A percentile compares a stretch with the other conserved stretches of the same genome.
Evolutionary conservation across 1,140 invertebrate genomes (phyloP).

Genomic region (Reticulitermes speratus): DNA sequence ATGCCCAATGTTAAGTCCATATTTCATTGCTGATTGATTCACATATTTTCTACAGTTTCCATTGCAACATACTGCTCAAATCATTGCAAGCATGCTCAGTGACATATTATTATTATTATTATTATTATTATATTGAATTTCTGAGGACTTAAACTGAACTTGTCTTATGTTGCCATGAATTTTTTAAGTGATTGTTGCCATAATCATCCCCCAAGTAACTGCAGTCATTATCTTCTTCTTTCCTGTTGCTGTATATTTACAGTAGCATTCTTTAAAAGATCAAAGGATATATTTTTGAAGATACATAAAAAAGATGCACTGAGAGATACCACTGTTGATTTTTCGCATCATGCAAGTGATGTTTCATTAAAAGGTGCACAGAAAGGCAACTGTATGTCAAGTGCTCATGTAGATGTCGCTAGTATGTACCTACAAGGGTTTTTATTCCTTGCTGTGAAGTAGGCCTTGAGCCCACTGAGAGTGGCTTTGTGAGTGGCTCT

Average conservation of each 20-base stretch:
- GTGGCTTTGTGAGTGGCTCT: not conserved
- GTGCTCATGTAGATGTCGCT: conserved; percentile 4
- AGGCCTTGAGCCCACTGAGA: not conserved
- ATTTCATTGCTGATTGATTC: conserved; percentile 2
- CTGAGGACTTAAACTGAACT: not conserved
- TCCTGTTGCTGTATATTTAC: conserved; percentile 21
- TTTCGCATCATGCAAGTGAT: not conserved
- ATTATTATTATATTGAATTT: not conserved
- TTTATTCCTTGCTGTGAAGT: conserved; percentile 11
- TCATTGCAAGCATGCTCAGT: conserved; percentile 12
- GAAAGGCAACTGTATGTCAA: not conserved
- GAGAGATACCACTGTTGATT: conserved; percentile 6
- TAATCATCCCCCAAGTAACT: not conserved
- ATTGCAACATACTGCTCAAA: conserved; percentile 1
- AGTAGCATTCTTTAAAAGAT: conserved; percentile 19
- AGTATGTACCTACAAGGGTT: not conserved
- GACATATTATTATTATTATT: not conserved
- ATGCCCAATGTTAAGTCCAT: not conserved
- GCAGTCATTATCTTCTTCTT: not conserved
- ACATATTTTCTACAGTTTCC: not conserved
- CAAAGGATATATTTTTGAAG: conserved; percentile 27
- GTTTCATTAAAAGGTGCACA: not conserved
- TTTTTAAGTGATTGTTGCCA: conserved; percentile 22
- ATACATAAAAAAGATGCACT: conserved; percentile 2
- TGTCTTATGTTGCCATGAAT: conserved; percentile 6